Conservation (phyloP, 2,888 invertebrate species). For the Polietes domitor region DNA sequence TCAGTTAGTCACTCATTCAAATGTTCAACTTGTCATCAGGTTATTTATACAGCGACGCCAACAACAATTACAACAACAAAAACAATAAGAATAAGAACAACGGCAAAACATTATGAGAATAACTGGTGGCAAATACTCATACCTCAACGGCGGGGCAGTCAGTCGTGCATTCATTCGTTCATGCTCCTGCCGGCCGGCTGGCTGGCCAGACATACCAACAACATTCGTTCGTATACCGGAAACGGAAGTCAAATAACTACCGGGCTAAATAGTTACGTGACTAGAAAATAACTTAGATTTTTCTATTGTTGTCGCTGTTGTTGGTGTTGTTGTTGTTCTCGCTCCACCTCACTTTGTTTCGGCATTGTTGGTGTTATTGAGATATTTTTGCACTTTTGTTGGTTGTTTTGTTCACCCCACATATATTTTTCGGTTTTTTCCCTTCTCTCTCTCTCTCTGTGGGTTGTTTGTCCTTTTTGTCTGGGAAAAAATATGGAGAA, state of each 20-base stretch:
- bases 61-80: constrained; percentile 26
- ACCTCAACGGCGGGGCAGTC: constrained; percentile 12
- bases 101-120: constrained; percentile 4
- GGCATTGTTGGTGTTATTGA: constrained; percentile 37
- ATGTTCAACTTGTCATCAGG: constrained; percentile 68
- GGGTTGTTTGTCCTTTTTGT: constrained; percentile 22
- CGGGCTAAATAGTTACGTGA: constrained; percentile 68
- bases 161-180: constrained; percentile 40
- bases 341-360: constrained; percentile 1
- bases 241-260: constrained; percentile 69
- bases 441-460: background rate
- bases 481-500: constrained; percentile 18
- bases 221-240: constrained; percentile 66
- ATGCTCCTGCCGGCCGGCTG: background rate
- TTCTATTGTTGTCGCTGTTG: constrained; percentile 38
- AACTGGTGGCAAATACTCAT: constrained; percentile 30
- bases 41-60: constrained; percentile 59
- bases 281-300: constrained; percentile 65
- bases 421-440: constrained; percentile 29
- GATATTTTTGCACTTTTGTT: constrained; percentile 32
- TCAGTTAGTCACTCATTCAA: constrained; percentile 60
- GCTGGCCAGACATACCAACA: background rate
- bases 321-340: constrained; percentile 23
- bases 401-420: background rate
- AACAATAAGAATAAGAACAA: constrained; percentile 4